Conservation (phyloP, 1,140 invertebrate species). For the Coenobita brevimanus region DNA sequence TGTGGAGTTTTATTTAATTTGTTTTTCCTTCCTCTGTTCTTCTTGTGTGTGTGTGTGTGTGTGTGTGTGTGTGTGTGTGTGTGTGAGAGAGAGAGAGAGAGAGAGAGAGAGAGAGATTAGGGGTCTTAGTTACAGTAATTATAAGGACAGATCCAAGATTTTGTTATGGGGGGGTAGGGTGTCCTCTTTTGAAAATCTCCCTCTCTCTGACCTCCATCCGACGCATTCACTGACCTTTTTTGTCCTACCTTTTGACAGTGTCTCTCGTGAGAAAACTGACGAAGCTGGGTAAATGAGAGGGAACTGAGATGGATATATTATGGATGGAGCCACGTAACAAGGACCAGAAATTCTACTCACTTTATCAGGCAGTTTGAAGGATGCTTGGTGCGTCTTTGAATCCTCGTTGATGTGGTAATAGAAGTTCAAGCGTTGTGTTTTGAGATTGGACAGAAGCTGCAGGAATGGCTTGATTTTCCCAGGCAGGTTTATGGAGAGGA, state of each 20-base stretch:
- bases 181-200: too few relatives aligned
- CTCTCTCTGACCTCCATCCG: too few relatives aligned
- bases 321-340: too few relatives aligned
- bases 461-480: constrained; percentile 73
- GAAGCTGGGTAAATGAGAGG: too few relatives aligned
- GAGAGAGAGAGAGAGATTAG: neutral
- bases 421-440: constrained; percentile 59
- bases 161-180: too few relatives aligned
- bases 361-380: constrained; percentile 62
- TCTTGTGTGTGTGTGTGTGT: neutral
- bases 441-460: constrained; percentile 66
- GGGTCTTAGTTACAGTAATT: neutral
- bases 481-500: constrained; percentile 74
- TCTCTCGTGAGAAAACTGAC: too few relatives aligned
- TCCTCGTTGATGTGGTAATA: constrained; percentile 68
- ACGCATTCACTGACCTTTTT: too few relatives aligned
- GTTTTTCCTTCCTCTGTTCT: too few relatives aligned
- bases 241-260: too few relatives aligned
- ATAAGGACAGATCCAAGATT: neutral
- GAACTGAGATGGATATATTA: too few relatives aligned
- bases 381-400: constrained; percentile 62
- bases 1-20: neutral
- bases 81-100: constrained; percentile 25
- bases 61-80: neutral
- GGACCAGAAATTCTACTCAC: too few relatives aligned